phyloP scores from a whole-genome alignment of 2,113 vertebrate species.

The Labeo rohita region DNA sequence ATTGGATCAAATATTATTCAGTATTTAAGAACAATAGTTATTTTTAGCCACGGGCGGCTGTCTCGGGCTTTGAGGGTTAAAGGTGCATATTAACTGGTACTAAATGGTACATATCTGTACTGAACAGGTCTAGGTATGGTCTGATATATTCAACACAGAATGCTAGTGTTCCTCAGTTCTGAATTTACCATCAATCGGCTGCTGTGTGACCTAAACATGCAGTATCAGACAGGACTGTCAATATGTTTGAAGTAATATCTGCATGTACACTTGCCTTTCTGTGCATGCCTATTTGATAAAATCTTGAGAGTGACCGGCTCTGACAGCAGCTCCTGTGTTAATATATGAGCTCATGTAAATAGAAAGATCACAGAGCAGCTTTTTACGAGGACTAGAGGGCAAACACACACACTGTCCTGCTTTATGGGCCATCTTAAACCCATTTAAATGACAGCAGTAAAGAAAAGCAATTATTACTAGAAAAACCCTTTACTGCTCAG shows the following conservation, averaged over 20 bases:
- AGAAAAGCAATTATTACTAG: conserved; percentile 94
- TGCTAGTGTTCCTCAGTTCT: not conserved
- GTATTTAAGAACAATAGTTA: no score
- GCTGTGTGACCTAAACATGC: conserved; percentile 67
- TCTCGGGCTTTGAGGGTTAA: no score
- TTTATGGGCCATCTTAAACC: conserved; percentile 92
- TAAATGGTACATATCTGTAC: no score
- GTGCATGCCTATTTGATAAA: conserved; percentile 69
- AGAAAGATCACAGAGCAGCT: conserved; percentile 83
- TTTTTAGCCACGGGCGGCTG: no score
- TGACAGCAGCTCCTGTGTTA: conserved; percentile 85
- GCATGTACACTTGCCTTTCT: conserved; percentile 69
- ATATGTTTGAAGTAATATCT: conserved; percentile 84
- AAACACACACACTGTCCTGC: conserved; percentile 75
- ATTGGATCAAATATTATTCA: no score
- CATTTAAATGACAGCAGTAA: conserved; percentile 92
- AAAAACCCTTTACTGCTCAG: conserved; percentile 88
- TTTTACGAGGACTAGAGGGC: conserved; percentile 50
- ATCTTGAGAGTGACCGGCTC: conserved; percentile 70
- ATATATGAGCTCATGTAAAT: conserved; percentile 88
- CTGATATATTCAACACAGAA: not conserved
- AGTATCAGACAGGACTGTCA: conserved; percentile 79
- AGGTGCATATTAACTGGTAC: no score
- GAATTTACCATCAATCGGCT: conserved; percentile 45
- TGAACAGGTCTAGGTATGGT: no score